A percentile compares a stretch with the other conserved stretches of the same genome.
Evolutionary conservation across 2,888 invertebrate species (phyloP).

Genomic region (Encarsia formosa): DNA sequence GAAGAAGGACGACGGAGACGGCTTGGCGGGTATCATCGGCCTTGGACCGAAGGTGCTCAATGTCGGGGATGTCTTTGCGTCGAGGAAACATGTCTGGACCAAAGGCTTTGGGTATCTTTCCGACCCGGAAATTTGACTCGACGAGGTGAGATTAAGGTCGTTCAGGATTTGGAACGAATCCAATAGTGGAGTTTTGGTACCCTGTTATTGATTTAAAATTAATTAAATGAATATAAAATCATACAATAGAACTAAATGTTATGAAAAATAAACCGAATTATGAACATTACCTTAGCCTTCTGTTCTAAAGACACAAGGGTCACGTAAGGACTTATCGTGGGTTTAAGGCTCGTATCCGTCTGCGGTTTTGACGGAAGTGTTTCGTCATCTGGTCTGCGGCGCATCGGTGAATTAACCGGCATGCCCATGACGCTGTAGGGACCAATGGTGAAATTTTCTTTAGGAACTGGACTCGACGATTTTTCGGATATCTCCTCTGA

Average conservation of each 20-base stretch:
- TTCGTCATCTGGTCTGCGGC: constrained; percentile 34
- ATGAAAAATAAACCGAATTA: background rate
- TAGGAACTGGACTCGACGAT: constrained; percentile 43
- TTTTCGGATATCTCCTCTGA: constrained; percentile 43
- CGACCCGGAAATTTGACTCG: too few species aligned
- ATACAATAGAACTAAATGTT: background rate
- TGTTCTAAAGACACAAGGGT: constrained; percentile 41
- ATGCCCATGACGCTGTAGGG: constrained; percentile 43
- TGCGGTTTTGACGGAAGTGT: constrained; percentile 26
- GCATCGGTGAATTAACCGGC: constrained; percentile 29
- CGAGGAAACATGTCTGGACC: constrained; percentile 40
- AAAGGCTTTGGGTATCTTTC: constrained; percentile 41
- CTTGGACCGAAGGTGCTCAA: constrained; percentile 18
- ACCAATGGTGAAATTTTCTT: constrained; percentile 32
- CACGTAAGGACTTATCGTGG: constrained; percentile 37
- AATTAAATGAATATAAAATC: background rate
- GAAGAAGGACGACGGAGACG: constrained; percentile 14
- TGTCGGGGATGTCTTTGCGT: constrained; percentile 30
- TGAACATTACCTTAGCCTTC: constrained; percentile 14
- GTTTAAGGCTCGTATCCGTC: constrained; percentile 19
- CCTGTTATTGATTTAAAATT: constrained; percentile 19
- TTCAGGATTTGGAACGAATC: constrained; percentile 34
- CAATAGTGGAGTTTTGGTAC: constrained; percentile 23
- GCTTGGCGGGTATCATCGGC: constrained; percentile 11
- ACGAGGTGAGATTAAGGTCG: too few species aligned